Percentiles rank a stretch among this genome's conserved stretches.
Conservation (phyloP, 2,797 vertebrate genomes). For the Pseudotriccus pelzelni region DNA sequence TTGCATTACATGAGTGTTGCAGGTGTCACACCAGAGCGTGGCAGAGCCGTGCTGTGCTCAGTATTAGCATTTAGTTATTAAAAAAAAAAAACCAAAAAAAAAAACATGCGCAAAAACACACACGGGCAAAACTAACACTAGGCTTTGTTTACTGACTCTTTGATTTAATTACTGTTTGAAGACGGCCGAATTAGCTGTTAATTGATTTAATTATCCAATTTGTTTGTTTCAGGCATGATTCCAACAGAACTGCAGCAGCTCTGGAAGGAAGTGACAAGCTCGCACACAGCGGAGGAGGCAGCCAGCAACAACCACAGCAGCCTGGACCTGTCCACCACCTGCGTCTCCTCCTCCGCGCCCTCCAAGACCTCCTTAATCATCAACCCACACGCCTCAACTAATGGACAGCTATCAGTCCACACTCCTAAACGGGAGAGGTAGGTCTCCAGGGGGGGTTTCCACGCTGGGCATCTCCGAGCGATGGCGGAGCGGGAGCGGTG, state of each 20-base stretch:
- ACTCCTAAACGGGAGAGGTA: constrained; percentile 93
- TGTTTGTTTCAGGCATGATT: constrained; percentile 99
- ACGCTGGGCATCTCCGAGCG: rapidly evolving
- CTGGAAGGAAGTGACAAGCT: constrained; percentile 97
- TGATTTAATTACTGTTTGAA: constrained; percentile 98
- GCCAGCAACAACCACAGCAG: constrained; percentile 91
- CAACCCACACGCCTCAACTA: constrained; percentile 93
- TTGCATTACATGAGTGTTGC: neutral
- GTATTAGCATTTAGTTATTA: constrained; percentile 64
- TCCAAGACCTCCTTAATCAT: constrained; percentile 90
- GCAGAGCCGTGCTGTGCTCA: neutral
- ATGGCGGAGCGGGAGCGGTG: neutral
- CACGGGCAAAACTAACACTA: constrained; percentile 79
- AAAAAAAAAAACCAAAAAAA: constrained; percentile 52
- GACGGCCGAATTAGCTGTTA: constrained; percentile 95
- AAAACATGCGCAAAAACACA: constrained; percentile 49
- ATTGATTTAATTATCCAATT: constrained; percentile 99
- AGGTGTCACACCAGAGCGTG: neutral
- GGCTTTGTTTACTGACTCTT: constrained; percentile 96
- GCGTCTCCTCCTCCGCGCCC: constrained; percentile 83
- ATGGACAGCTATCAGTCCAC: constrained; percentile 93
- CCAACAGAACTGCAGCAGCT: constrained; percentile 98
- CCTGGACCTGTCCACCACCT: constrained; percentile 89
- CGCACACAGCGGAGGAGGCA: constrained; percentile 88
- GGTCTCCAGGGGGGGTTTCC: neutral